Conservation (phyloP, 2,113 vertebrate species). For the Salvelinus sp. region DNA sequence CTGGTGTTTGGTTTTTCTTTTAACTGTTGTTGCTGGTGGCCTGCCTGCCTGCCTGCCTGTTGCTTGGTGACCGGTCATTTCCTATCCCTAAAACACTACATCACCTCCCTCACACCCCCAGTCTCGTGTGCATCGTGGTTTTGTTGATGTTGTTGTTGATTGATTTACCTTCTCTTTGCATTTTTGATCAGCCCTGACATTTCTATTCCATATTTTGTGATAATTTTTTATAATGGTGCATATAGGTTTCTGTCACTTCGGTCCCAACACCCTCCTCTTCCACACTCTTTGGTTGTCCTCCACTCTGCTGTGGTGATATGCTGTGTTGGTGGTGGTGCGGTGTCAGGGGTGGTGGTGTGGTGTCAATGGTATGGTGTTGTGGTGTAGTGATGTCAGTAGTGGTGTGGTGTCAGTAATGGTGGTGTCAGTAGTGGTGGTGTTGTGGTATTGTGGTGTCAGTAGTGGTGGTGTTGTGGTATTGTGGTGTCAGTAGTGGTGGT, state of each 20-base stretch:
- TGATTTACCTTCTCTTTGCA: conserved; percentile 62
- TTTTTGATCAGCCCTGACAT: conserved; percentile 65
- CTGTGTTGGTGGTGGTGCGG: conserved; percentile 42
- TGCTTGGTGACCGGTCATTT: conserved; percentile 74
- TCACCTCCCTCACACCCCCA: conserved; percentile 37
- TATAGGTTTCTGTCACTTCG: conserved; percentile 34
- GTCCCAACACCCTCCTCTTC: conserved; percentile 25
- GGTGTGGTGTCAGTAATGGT: no score
- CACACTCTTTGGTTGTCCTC: conserved; percentile 41
- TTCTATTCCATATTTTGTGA: conserved; percentile 51
- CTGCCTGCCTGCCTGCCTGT: conserved; percentile 73
- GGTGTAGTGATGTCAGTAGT: no score
- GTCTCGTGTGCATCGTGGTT: conserved; percentile 70
- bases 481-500: conserved; percentile 36
- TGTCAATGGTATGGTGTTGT: neutral
- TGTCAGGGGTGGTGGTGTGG: neutral
- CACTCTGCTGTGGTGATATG: conserved; percentile 51
- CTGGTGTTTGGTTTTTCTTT: conserved; percentile 53
- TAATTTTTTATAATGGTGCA: conserved; percentile 19
- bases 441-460: no score
- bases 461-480: conserved; percentile 17
- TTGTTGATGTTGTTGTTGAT: conserved; percentile 49
- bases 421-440: no score
- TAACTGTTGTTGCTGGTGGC: conserved; percentile 67
- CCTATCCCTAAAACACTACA: conserved; percentile 36